Evolutionary conservation across 2,888 invertebrate species (phyloP).

Genomic region (Pherbina coryleti): DNA sequence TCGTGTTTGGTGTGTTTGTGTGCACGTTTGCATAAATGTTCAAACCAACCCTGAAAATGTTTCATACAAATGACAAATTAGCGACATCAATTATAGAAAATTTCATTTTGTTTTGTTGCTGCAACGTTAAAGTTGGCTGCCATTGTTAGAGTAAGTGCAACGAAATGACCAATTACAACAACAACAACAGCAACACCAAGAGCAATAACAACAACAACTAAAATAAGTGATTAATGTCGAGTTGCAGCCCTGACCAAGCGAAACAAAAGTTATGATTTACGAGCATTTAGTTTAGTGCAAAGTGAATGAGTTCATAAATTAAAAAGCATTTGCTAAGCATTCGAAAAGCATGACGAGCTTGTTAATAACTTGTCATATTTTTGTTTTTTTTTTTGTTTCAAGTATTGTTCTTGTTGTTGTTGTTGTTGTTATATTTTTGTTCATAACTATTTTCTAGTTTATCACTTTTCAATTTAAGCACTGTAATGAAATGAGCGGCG

Average conservation of each 20-base stretch:
- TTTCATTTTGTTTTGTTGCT: slow-evolving; percentile 40
- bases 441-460: too few relatives aligned
- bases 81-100: slow-evolving; percentile 61
- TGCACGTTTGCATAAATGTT: not conserved
- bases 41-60: not conserved
- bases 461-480: too few relatives aligned
- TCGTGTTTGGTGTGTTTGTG: not conserved
- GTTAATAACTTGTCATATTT: too few relatives aligned
- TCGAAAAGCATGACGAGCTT: not conserved
- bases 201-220: not conserved
- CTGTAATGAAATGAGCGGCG: too few relatives aligned
- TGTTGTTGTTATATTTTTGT: too few relatives aligned
- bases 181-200: not conserved
- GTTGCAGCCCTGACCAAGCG: not conserved
- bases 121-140: too few relatives aligned
- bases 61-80: slow-evolving; percentile 58
- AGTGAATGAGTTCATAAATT: slow-evolving; percentile 16
- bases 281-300: slow-evolving; percentile 16
- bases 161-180: not conserved
- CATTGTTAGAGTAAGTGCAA: too few relatives aligned
- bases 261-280: slow-evolving; percentile 22
- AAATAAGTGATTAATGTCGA: not conserved
- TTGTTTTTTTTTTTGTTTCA: too few relatives aligned
- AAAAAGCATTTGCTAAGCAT: not conserved
- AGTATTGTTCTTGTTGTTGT: too few relatives aligned